Conservation (phyloP, 2,888 invertebrate species). For the Beris chalybata region DNA sequence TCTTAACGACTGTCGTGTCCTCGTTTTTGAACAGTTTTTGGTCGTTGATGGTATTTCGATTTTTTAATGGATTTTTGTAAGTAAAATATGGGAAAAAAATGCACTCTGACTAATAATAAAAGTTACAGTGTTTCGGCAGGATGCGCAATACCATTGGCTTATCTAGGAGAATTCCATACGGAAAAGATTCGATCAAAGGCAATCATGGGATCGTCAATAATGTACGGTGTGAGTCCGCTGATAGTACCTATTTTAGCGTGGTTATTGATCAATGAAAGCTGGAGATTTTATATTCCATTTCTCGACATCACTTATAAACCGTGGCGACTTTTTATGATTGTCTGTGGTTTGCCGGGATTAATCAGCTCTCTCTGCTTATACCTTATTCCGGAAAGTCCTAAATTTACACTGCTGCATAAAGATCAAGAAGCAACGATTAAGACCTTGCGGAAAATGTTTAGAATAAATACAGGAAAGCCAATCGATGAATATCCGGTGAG, state of each 20-base stretch:
- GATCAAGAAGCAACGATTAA: slow-evolving; percentile 45
- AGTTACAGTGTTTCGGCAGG: slow-evolving; percentile 54
- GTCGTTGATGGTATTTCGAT: slow-evolving; percentile 58
- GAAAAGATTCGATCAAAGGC: slow-evolving; percentile 56
- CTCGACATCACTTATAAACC: slow-evolving; percentile 48
- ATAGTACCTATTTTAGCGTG: slow-evolving; percentile 50
- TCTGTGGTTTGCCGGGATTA: slow-evolving; percentile 50
- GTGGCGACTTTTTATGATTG: slow-evolving; percentile 51
- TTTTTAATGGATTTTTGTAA: slow-evolving; percentile 61
- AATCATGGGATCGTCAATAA: slow-evolving; percentile 50
- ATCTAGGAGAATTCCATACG: slow-evolving; percentile 60
- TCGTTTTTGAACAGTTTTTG: slow-evolving; percentile 58
- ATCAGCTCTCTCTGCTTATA: slow-evolving; percentile 47
- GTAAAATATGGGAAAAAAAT: slow-evolving; percentile 39
- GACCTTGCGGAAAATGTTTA: slow-evolving; percentile 46
- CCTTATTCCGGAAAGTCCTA: slow-evolving; percentile 52
- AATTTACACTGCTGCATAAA: slow-evolving; percentile 48
- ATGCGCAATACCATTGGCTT: slow-evolving; percentile 59
- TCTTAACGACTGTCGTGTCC: slow-evolving; percentile 56
- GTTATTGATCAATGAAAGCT: slow-evolving; percentile 50
- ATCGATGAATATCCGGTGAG: slow-evolving; percentile 44
- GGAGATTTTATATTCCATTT: slow-evolving; percentile 46
- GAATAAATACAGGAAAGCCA: slow-evolving; percentile 45
- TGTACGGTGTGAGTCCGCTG: slow-evolving; percentile 51
- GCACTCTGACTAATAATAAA: neutral